These are phyloP conservation scores for Cheilosia variabilis DNA, from an alignment of 2,888 invertebrate species.

Conservation along the genomic window DNA sequence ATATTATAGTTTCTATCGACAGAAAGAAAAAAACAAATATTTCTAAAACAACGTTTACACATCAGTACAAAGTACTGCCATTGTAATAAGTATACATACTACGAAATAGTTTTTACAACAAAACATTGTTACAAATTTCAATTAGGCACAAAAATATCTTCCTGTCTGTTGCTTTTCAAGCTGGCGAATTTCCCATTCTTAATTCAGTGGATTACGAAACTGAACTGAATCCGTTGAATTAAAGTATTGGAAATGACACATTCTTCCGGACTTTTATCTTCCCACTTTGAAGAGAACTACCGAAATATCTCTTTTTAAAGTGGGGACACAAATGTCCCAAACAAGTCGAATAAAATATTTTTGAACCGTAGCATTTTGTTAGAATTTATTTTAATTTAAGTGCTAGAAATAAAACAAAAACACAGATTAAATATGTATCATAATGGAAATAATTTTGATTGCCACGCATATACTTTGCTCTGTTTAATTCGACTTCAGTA, in stretches of 20 bases:
- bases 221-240: constrained; percentile 31
- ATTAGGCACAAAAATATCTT: constrained; percentile 43
- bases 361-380: constrained; percentile 42
- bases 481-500: constrained; percentile 14
- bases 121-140: constrained; percentile 53
- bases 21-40: constrained; percentile 51
- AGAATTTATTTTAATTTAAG: constrained; percentile 47
- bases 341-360: constrained; percentile 33
- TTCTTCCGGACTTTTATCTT: not conserved
- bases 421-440: constrained; percentile 14
- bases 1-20: constrained; percentile 61
- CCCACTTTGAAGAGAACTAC: constrained; percentile 23
- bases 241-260: constrained; percentile 13
- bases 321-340: constrained; percentile 12
- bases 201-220: constrained; percentile 40
- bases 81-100: constrained; percentile 30
- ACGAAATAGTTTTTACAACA: constrained; percentile 49
- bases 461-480: constrained; percentile 7
- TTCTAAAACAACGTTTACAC: constrained; percentile 63
- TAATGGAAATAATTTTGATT: constrained; percentile 16
- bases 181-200: constrained; percentile 42
- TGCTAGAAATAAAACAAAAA: constrained; percentile 22
- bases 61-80: constrained; percentile 73
- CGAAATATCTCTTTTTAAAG: constrained; percentile 13
- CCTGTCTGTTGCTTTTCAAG: not conserved